Evolutionary conservation across 1,140 invertebrate species (phyloP).

Genomic region (Harlomillsia oculata): DNA sequence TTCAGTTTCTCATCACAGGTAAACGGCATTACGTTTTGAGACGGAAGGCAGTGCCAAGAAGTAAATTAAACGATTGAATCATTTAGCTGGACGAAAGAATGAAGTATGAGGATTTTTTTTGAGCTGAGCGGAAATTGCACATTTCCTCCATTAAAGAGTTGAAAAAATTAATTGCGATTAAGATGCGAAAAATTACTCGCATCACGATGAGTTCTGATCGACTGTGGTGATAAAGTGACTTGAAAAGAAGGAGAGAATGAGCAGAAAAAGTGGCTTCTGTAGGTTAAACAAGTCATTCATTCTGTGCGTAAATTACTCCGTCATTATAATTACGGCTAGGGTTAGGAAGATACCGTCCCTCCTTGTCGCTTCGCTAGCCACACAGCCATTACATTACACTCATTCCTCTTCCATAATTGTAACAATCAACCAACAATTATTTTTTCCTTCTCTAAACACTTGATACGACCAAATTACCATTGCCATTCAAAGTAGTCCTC

Average conservation of each 20-base stretch:
- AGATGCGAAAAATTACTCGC: constrained; percentile 32
- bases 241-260: not conserved
- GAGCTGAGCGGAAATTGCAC: constrained; percentile 30
- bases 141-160: constrained; percentile 32
- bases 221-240: constrained; percentile 1
- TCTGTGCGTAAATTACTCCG: constrained; percentile 16
- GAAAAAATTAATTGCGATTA: constrained; percentile 32
- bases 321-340: constrained; percentile 8
- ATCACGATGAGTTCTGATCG: constrained; percentile 8
- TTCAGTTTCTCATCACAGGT: too few relatives aligned
- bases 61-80: constrained; percentile 24
- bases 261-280: constrained; percentile 13
- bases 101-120: constrained; percentile 8
- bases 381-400: constrained; percentile 12
- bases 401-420: constrained; percentile 8
- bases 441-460: constrained; percentile 3
- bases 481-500: too few relatives aligned
- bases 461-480: too few relatives aligned
- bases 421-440: constrained; percentile 18
- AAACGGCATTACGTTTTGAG: too few relatives aligned
- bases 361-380: constrained; percentile 3
- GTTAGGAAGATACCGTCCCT: not conserved
- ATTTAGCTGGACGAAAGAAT: constrained; percentile 21
- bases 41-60: constrained; percentile 13
- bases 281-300: constrained; percentile 24